Evolutionary conservation across 2,797 vertebrate genomes (phyloP), one percentile per base, ranked within the genome.

Genomic region (Coendou prehensilis): DNA sequence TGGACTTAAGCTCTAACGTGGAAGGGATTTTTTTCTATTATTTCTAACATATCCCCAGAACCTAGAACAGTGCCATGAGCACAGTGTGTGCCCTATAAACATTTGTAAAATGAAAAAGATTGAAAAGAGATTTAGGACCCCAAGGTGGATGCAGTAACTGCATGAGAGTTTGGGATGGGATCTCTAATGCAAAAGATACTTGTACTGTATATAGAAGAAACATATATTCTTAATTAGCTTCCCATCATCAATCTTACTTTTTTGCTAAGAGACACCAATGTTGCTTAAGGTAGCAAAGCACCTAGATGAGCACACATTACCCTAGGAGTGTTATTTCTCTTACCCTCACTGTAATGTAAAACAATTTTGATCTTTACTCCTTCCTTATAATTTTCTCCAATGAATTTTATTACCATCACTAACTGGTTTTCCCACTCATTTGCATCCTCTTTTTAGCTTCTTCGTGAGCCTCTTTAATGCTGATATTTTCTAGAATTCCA

Each of bases 191-290:
- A 95, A 33, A 0, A 54, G 41, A 45, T 4, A 11, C 1, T n/a
- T n/a, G 2, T 23, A 3, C 33, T n/a, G 6, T 37, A n/a, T 11
- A 5, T 17, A 6, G 37, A n/a, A n/a, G n/a, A n/a, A n/a, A n/a
- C n/a, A n/a, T n/a, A n/a, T n/a, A n/a, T n/a, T n/a, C n/a, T n/a
- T 9, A 89, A 56, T 45, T 17, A 20, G 11, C 18, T 37, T 22
- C 4, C 9, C 37, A 22, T 26, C 59, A 28, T 64, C 59, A 45
- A 50, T 22, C 9, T 57, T 5, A 7, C 15, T 47, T 50, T 33
- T 73, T 78, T 85, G 22, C 76, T 45, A 67, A 76, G 57, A 75
- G 33, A 50, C 1, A 26, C 9, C 59, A 63, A 45, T 45, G 75
- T 67, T 79, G 20, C 75, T 47, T 50, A 22, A 3, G 41, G n/a